Conservation (phyloP, 2,113 vertebrate species). For the Anarrhichthys ocellatus region DNA sequence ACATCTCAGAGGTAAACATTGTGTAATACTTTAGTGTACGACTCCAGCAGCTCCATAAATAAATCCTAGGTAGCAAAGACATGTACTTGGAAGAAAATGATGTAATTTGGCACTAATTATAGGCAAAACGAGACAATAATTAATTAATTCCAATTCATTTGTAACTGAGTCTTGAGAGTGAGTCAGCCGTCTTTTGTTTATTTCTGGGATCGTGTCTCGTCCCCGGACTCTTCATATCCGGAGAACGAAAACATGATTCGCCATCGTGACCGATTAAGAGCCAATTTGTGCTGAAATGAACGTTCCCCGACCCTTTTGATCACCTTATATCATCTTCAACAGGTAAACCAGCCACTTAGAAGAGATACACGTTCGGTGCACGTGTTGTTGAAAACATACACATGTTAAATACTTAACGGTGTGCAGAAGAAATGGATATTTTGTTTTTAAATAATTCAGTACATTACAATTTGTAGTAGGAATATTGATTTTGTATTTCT, state of each 20-base stretch:
- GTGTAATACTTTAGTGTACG: not conserved
- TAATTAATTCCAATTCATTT: conserved; percentile 11
- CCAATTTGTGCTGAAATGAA: not conserved
- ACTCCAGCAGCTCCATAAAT: not conserved
- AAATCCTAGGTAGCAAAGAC: not conserved
- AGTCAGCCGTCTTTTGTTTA: not conserved
- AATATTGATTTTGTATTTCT: too few relatives aligned
- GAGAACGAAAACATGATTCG: too few relatives aligned
- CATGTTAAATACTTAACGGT: too few relatives aligned
- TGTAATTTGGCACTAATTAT: conserved; percentile 40
- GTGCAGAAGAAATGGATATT: too few relatives aligned
- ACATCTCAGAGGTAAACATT: not conserved
- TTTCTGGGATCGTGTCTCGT: too few relatives aligned
- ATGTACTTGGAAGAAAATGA: conserved; percentile 7
- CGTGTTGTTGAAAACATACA: too few relatives aligned
- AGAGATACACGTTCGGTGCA: not conserved
- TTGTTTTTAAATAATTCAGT: too few relatives aligned
- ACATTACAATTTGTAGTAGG: too few relatives aligned
- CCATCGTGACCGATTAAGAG: too few relatives aligned
- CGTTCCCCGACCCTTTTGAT: too few relatives aligned
- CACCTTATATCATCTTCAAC: not conserved
- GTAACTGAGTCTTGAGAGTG: not conserved
- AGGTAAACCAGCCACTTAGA: not conserved
- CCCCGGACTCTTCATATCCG: too few relatives aligned
- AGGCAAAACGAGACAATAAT: not conserved